Percentiles rank a stretch among this genome's conserved stretches.
Conservation (phyloP, 2,113 vertebrate genomes). For the Chloroceryle aenea region DNA sequence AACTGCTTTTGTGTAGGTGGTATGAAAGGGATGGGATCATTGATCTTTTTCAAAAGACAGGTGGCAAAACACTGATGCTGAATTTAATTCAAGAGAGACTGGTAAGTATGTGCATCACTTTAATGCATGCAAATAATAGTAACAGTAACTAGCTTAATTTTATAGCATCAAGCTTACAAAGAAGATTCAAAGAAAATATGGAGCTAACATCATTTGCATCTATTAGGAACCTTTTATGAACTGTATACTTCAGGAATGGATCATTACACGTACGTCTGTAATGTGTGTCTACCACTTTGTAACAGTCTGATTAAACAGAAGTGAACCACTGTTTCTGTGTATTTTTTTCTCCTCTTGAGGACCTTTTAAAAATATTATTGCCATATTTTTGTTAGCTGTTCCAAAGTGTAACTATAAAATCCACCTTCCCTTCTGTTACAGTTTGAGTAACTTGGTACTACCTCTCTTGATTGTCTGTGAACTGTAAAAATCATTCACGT, state of each 20-base stretch:
- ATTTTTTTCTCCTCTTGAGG: background rate
- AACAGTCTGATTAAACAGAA: slow-evolving; percentile 53
- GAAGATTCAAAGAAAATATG: background rate
- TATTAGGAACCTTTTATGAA: background rate
- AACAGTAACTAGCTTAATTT: slow-evolving; percentile 47
- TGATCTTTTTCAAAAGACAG: slow-evolving; percentile 32
- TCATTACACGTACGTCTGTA: background rate
- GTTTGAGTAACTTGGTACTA: background rate
- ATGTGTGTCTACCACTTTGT: background rate
- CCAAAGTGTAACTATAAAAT: background rate
- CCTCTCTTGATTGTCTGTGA: background rate
- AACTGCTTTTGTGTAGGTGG: background rate
- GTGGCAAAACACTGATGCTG: slow-evolving; percentile 26
- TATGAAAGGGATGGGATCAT: background rate
- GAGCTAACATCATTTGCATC: background rate
- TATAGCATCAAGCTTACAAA: slow-evolving; percentile 24
- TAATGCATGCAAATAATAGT: slow-evolving; percentile 50
- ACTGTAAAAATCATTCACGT: background rate
- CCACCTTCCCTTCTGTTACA: background rate
- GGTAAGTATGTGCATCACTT: slow-evolving; percentile 62
- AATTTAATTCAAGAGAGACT: slow-evolving; percentile 17
- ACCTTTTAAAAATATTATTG: background rate
- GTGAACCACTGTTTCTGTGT: slow-evolving; percentile 5
- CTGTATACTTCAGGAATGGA: background rate
- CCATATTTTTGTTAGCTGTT: background rate